Conservation (phyloP, 1,140 invertebrate species). For the Oedothorax gibbosus region DNA sequence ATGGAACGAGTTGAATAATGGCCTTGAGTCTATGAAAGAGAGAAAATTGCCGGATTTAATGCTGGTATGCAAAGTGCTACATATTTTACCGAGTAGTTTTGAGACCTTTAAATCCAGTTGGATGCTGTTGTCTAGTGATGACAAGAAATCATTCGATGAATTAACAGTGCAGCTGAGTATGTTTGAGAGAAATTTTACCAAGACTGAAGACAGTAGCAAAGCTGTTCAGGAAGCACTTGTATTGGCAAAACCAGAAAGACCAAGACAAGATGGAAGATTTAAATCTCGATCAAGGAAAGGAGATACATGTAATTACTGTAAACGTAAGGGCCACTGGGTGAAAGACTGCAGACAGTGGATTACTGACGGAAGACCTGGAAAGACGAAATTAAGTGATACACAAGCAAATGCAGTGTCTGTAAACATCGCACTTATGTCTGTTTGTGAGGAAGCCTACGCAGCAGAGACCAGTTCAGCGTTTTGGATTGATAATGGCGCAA, state of each 20-base stretch:
- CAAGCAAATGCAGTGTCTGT: neutral
- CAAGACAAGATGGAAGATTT: neutral
- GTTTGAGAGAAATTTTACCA: too few species aligned
- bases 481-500: slow-evolving; percentile 25
- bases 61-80: neutral
- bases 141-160: too few species aligned
- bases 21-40: too few species aligned
- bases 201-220: too few species aligned
- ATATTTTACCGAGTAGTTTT: slow-evolving; percentile 13
- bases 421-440: neutral
- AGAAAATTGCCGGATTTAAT: too few species aligned
- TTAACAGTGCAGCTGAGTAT: neutral
- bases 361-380: slow-evolving; percentile 6
- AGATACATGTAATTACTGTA: too few species aligned
- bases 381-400: neutral
- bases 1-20: too few species aligned
- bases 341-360: slow-evolving; percentile 9
- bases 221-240: neutral
- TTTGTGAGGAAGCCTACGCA: neutral
- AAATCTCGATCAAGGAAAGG: too few species aligned
- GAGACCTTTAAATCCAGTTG: slow-evolving; percentile 14
- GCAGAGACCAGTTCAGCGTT: neutral
- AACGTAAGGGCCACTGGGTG: too few species aligned
- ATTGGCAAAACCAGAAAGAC: slow-evolving; percentile 23
- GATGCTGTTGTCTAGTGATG: slow-evolving; percentile 24